Base-by-base conservation (phyloP, 2,797 vertebrate genomes). In the Spea hammondii region DNA sequence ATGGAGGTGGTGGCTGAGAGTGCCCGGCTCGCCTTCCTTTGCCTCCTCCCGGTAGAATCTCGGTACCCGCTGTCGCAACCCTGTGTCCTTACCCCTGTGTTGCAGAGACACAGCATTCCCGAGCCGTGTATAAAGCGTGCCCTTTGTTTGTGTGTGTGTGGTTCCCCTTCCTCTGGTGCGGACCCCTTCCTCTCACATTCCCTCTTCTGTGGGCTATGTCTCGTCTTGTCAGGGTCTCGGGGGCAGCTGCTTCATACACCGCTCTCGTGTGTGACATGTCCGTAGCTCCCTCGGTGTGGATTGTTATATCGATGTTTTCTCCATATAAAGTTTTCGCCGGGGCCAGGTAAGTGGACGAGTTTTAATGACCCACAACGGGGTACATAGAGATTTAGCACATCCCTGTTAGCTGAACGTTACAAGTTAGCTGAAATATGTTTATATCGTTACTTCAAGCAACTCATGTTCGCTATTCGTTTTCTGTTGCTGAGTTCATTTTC, bases 171-270 rank as follows among this genome's bases (percentile, higher is more conserved):
- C 32, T 44, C 32, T 12, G 55, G n/a, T 57, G 70, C 7, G 8
- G 32, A 14, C 53, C 53, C 78, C 51, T 13, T 69, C 45, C 50
- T 32, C 17, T 32, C 45, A 12, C 48, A 50, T 32, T 53, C 44
- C 17, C 32, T 51, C 79, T 72, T 59, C 67, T 50, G 44, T 12
- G 72, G 72, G 78, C 53, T 57, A 55, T 13, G 60, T 64, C 67
- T 66, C 73, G 72, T 80, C 79, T 68, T 76, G 68, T 75, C 59
- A 74, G 62, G 62, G 4, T 49, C 69, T 12, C 51, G 2, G 46
- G 55, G 65, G 53, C 59, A 70, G 65, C 62, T 72, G 57, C n/a
- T 54, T 0, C 54, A 44, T 9, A 1, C 50, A 1, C 14, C 8
- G 51, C 47, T 4, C 53, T 59, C 4, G 44, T 57, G 48, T 57